Percentiles rank a stretch among this genome's conserved stretches.
phyloP scores from a whole-genome alignment of 2,888 invertebrate species.

The Spilarctia lutea region DNA sequence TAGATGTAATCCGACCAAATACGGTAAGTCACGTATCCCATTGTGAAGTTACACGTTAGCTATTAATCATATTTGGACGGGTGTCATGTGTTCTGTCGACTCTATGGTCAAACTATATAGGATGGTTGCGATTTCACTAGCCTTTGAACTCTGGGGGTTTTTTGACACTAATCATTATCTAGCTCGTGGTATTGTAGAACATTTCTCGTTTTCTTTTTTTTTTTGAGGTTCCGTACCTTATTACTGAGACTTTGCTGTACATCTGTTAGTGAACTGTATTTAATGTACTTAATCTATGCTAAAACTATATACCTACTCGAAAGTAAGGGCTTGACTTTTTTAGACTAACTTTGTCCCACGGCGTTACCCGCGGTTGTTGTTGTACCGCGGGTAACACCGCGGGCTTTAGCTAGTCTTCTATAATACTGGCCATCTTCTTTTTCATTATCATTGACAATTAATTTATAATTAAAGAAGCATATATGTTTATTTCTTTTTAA shows the following conservation, averaged over 20 bases:
- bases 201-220: conserved; percentile 1
- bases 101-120: conserved; percentile 14
- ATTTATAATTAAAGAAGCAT: neutral
- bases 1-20: conserved; percentile 52
- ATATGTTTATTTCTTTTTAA: conserved; percentile 1
- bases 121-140: conserved; percentile 14
- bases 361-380: too few species aligned
- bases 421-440: neutral
- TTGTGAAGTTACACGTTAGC: conserved; percentile 36
- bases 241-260: neutral
- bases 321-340: too few species aligned
- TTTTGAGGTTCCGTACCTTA: neutral
- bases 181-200: neutral
- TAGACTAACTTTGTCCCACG: too few species aligned
- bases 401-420: too few species aligned
- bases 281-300: too few species aligned
- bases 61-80: conserved; percentile 59
- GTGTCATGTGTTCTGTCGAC: conserved; percentile 37
- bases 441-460: neutral
- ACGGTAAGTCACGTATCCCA: conserved; percentile 56
- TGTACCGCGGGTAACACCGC: too few species aligned
- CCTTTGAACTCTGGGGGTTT: conserved; percentile 13
- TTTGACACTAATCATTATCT: neutral
- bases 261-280: neutral
- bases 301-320: too few species aligned